phyloP scores from a whole-genome alignment of 1,140 invertebrate species.

The Chironomus striatipennis region DNA sequence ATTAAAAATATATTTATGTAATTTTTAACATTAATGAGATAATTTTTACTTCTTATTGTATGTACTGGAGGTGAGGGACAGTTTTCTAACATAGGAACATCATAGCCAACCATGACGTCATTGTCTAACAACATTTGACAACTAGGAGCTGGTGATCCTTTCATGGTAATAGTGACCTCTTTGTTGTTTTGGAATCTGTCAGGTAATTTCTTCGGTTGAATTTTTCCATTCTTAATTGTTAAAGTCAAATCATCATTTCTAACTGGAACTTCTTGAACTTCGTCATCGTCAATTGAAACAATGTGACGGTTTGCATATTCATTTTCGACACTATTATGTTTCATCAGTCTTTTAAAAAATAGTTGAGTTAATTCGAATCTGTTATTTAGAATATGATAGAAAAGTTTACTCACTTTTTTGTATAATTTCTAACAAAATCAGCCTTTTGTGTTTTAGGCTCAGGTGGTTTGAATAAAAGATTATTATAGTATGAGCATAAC shows the following conservation, averaged over 20 bases:
- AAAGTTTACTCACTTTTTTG: conserved; percentile 48
- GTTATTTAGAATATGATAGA: no score
- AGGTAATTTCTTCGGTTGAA: conserved; percentile 15
- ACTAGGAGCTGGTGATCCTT: background rate
- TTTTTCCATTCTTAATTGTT: conserved; percentile 18
- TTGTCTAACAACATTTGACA: conserved; percentile 27
- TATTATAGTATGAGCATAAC: conserved; percentile 65
- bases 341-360: background rate
- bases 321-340: conserved; percentile 8
- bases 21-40: conserved; percentile 24
- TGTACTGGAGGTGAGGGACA: conserved; percentile 21
- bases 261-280: conserved; percentile 15
- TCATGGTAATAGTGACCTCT: conserved; percentile 20
- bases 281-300: background rate
- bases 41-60: conserved; percentile 27
- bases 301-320: conserved; percentile 19
- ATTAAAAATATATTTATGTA: background rate
- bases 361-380: no score
- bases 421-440: conserved; percentile 55
- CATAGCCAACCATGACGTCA: conserved; percentile 26
- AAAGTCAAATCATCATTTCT: background rate
- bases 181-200: conserved; percentile 7
- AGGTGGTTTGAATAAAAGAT: conserved; percentile 53
- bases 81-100: conserved; percentile 12
- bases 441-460: conserved; percentile 47